Conservation (phyloP, 2,797 vertebrate species). For the Stomatorhinus walkeri region DNA sequence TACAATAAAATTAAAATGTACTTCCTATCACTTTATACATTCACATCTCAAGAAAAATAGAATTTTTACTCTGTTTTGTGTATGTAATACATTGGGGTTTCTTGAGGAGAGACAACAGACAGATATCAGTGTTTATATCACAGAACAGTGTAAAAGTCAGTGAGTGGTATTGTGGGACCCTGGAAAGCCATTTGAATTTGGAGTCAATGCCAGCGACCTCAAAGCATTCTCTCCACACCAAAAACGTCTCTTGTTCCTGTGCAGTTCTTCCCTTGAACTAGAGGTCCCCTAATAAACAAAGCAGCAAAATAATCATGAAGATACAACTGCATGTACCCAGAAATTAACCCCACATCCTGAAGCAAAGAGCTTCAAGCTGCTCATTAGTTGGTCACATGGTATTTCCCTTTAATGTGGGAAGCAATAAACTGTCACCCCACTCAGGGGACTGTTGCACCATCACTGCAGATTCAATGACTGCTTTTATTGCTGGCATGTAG, state of each 20-base stretch:
- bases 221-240: background rate
- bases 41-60: background rate
- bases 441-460: background rate
- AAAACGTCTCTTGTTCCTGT: background rate
- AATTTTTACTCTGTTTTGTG: background rate
- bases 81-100: background rate
- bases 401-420: background rate
- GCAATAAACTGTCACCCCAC: background rate
- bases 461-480: background rate
- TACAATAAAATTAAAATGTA: background rate
- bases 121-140: background rate
- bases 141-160: background rate
- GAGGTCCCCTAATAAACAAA: background rate
- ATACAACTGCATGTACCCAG: background rate
- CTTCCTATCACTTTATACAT: background rate
- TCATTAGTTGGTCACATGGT: background rate
- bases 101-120: background rate
- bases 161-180: background rate
- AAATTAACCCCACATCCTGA: background rate
- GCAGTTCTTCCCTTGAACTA: constrained; percentile 16
- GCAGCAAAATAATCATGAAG: background rate
- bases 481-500: background rate
- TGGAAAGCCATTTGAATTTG: constrained; percentile 16
- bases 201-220: background rate
- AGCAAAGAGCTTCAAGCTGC: background rate